phyloP scores from a whole-genome alignment of 2,888 invertebrate species.

The Scaptomyza reducta region DNA sequence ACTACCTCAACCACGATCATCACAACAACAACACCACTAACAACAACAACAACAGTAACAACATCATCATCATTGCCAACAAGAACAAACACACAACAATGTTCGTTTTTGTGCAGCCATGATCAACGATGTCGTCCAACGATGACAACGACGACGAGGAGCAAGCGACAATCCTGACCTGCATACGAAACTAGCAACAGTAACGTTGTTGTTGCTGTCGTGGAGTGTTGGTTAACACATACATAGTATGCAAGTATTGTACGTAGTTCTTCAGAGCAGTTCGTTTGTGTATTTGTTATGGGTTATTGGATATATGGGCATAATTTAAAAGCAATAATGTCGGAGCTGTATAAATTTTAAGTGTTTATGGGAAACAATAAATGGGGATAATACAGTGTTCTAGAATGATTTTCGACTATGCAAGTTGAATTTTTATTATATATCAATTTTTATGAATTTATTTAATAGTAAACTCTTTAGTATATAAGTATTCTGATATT shows the following conservation, averaged over 20 bases:
- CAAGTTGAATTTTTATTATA: background rate
- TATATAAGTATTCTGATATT: no score
- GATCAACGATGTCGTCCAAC: slow-evolving; percentile 77
- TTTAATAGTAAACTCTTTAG: background rate
- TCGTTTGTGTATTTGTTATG: slow-evolving; percentile 28
- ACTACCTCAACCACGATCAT: slow-evolving; percentile 63
- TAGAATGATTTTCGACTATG: background rate
- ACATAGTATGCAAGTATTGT: background rate
- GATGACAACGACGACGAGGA: slow-evolving; percentile 74
- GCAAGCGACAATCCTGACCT: slow-evolving; percentile 79
- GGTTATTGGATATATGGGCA: slow-evolving; percentile 1
- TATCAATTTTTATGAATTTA: background rate
- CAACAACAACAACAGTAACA: slow-evolving; percentile 29
- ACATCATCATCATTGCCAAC: slow-evolving; percentile 48
- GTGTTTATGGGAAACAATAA: background rate
- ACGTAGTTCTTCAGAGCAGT: slow-evolving; percentile 10
- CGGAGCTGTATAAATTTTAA: background rate
- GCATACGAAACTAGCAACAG: slow-evolving; percentile 70
- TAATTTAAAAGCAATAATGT: background rate
- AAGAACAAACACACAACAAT: slow-evolving; percentile 26
- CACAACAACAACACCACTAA: slow-evolving; percentile 28
- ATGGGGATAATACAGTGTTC: background rate
- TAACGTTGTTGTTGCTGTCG: background rate
- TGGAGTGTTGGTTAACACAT: slow-evolving; percentile 4
- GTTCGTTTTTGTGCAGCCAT: slow-evolving; percentile 42